A percentile compares a stretch with the other conserved stretches of the same genome.
Conservation (phyloP, 92 coral and sea anemone species). For the Parazoanthus atlanticus region DNA sequence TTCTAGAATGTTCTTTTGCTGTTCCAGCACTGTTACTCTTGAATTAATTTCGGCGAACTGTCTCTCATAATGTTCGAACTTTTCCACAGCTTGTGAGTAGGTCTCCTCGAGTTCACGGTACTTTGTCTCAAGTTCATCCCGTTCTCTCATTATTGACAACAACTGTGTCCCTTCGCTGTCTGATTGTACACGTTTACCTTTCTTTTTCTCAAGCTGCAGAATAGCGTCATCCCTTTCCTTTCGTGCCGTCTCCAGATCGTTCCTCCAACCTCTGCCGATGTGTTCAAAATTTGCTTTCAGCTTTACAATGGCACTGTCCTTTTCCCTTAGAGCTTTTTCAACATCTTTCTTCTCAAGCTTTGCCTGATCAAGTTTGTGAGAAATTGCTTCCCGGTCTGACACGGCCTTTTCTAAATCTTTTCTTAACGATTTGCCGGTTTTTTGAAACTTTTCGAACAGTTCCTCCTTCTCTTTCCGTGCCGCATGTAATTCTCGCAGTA, state of each 20-base stretch:
- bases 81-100: conserved; percentile 26
- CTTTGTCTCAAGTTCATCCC: conserved; percentile 16
- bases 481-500: conserved; percentile 71
- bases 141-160: conserved; percentile 12
- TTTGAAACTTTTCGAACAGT: conserved; percentile 76
- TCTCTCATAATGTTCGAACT: conserved; percentile 44
- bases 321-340: conserved; percentile 67
- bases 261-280: conserved; percentile 93
- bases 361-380: conserved; percentile 67
- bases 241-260: conserved; percentile 83
- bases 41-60: conserved; percentile 40
- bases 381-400: conserved; percentile 70
- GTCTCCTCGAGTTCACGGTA: conserved; percentile 31
- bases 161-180: neutral
- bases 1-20: conserved; percentile 60
- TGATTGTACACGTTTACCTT: neutral
- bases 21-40: conserved; percentile 50
- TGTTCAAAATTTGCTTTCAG: conserved; percentile 89
- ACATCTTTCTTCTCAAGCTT: conserved; percentile 70
- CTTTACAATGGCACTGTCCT: conserved; percentile 75
- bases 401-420: conserved; percentile 79
- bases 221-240: conserved; percentile 72
- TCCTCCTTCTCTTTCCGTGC: conserved; percentile 82
- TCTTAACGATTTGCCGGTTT: conserved; percentile 64
- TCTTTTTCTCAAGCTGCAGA: conserved; percentile 35